These are phyloP conservation scores for Gastrophryne carolinensis DNA, from an alignment of 2,797 vertebrate species.

Conservation along the genomic window DNA sequence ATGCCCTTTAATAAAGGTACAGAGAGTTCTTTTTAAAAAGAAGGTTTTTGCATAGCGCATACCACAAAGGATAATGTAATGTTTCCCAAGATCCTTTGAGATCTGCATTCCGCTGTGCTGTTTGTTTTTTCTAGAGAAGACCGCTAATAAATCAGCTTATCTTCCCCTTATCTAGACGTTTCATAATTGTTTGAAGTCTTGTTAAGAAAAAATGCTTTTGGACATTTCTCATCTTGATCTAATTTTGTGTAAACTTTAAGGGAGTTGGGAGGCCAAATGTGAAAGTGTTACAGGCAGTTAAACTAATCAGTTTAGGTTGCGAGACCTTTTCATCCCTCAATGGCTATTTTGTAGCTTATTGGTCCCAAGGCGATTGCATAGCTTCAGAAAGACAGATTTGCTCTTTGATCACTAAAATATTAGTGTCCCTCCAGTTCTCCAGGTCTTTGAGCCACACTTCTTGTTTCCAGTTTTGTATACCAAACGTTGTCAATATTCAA, in stretches of 20 bases:
- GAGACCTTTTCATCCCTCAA: not conserved
- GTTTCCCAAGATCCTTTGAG: too few relatives aligned
- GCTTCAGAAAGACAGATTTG: not conserved
- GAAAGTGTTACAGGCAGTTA: not conserved
- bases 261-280: not conserved
- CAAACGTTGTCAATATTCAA: too few relatives aligned
- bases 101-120: not conserved
- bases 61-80: too few relatives aligned
- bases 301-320: too few relatives aligned
- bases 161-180: not conserved
- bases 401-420: not conserved
- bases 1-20: too few relatives aligned
- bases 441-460: not conserved
- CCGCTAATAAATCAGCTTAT: not conserved
- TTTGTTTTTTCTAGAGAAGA: not conserved
- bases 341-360: not conserved
- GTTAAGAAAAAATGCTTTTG: not conserved
- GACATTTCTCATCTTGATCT: not conserved
- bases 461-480: too few relatives aligned
- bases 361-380: not conserved
- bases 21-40: too few relatives aligned
- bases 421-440: not conserved
- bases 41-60: too few relatives aligned
- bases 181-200: not conserved
- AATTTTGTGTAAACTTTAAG: not conserved